Base-by-base conservation (phyloP, 2,888 invertebrate species). In the Digitonthophagus gazella region DNA sequence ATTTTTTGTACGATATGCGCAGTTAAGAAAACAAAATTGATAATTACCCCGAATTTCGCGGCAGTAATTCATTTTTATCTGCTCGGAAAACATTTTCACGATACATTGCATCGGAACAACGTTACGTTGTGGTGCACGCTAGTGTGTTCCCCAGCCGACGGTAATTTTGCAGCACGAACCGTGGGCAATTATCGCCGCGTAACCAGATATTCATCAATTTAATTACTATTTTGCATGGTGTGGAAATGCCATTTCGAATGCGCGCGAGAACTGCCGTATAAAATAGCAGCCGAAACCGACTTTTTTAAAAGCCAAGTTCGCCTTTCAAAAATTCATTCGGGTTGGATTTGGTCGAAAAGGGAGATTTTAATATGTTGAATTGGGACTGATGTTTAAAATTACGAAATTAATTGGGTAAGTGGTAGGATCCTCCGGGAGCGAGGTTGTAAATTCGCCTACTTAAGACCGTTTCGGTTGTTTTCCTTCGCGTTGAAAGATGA, bases 151-250 rank as follows among this genome's bases (percentile, higher is more conserved):
- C 28, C 11, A 44, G 28, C 28, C 28, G 28, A 11, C 28, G 11
- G 28, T 44, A 44, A 44, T 44, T 44, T 44, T 44, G 28, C 18
- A 61, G 20, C 61, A 61, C 61, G 61, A 61, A 61, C 20, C 14
- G 18, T 20, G 20, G 19, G 20, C 61, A 61, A 61, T 61, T 61
- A 61, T 61, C 61, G 61, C 61, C 61, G 61, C 19, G 19, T 61
- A 61, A 61, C 61, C 18, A 61, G 61, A 61, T 61, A 61, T 61
- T 19, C n/a, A 61, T 61, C 61, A 61, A 61, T 61, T 61, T 61
- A 61, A 61, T 61, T 61, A 61, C 61, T 19, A 18, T 61, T 61
- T 61, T 20, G 61, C 61, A 61, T 61, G 61, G 20, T 61, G 28
- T 44, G 28, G 28, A 44, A 44, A 44, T 44, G 28, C 28, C 28